Percentiles rank a stretch among this genome's conserved stretches.
Evolutionary conservation across 2,888 invertebrate genomes (phyloP).

Genomic region (Sclerodermus sp.): DNA sequence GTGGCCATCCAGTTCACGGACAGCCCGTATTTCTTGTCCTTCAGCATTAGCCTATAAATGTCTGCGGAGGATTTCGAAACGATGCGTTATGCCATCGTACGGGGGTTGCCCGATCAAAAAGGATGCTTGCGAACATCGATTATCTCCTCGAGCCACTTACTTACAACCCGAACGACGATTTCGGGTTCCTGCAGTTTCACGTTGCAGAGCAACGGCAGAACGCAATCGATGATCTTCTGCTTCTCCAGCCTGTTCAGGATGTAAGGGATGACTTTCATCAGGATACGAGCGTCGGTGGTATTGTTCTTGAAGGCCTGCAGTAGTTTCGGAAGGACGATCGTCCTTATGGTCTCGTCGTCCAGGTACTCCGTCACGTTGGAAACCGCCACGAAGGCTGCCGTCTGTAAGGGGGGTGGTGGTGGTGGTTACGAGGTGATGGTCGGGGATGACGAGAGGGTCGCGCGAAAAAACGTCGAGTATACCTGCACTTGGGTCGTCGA

Average conservation of each 20-base stretch:
- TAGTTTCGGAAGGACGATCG: slow-evolving; percentile 81
- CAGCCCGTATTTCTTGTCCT: slow-evolving; percentile 87
- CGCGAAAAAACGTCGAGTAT: too few relatives aligned
- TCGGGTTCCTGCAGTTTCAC: slow-evolving; percentile 87
- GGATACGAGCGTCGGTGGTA: slow-evolving; percentile 76
- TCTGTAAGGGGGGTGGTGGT: too few relatives aligned
- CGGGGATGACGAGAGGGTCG: too few relatives aligned
- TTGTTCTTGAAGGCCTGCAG: slow-evolving; percentile 80
- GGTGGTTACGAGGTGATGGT: too few relatives aligned
- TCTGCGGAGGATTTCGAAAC: slow-evolving; percentile 67
- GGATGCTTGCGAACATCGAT: not conserved
- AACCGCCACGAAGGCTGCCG: slow-evolving; percentile 85
- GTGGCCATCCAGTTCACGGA: slow-evolving; percentile 91
- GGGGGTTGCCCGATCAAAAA: not conserved
- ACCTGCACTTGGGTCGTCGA: slow-evolving; percentile 90
- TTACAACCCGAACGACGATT: slow-evolving; percentile 85
- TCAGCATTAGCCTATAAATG: slow-evolving; percentile 87
- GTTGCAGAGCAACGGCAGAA: slow-evolving; percentile 84
- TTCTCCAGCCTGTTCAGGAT: slow-evolving; percentile 83
- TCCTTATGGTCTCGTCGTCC: slow-evolving; percentile 78
- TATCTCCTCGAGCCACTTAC: slow-evolving; percentile 68
- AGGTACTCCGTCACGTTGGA: slow-evolving; percentile 82
- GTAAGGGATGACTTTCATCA: slow-evolving; percentile 76
- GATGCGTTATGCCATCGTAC: too few relatives aligned
- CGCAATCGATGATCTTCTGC: slow-evolving; percentile 85